Base-by-base conservation (phyloP, 2,888 invertebrate genomes). In the Tipula unca region DNA sequence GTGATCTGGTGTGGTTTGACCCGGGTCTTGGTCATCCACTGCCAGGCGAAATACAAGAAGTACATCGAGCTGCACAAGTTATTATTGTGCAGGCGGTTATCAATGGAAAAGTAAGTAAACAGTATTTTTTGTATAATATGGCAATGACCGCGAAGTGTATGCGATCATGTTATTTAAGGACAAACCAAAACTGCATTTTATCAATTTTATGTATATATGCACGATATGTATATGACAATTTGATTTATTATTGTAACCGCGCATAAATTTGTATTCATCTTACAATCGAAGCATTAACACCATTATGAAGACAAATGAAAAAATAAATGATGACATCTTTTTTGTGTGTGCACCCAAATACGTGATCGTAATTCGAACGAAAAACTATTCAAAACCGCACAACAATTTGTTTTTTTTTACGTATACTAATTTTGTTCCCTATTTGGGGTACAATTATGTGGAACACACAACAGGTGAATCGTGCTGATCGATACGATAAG, bases 1-100 rank as follows among this genome's bases (percentile, higher is more conserved):
- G 97, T 86, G 97, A 97, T 90, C 93, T 97, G 91, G 96, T 98
- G 89, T 98, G 98, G 98, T 98, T 98, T 92, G 97, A 97, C 91
- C 95, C 97, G 84, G 97, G 97, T 82, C 94, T 97, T 88, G 95
- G 96, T 88, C 96, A 97, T 91, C 96, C 96, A 88, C 93, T 98
- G 88, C 97, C 98, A 85, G 98, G 98, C 86, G 96, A 96, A 91
- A 95, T 98, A 87, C 92, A 96, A 88, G 98, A 98, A 92, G 96
- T 95, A 88, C 97, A 97, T 92, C 94, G 95, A 87, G 96, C 97
- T 83, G 97, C 97, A 86, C 95, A 97, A 90, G 96, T 97, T 86
- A 94, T 98, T 88, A 96, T 97, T 84, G 96, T 98, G 84, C 96
- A 97, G 90, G 96, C 97, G 36, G 93, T 96, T 87, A 95, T 97